These are phyloP conservation scores for Galaxias olidus DNA, from an alignment of 2,797 vertebrate genomes.

Conservation along the genomic window DNA sequence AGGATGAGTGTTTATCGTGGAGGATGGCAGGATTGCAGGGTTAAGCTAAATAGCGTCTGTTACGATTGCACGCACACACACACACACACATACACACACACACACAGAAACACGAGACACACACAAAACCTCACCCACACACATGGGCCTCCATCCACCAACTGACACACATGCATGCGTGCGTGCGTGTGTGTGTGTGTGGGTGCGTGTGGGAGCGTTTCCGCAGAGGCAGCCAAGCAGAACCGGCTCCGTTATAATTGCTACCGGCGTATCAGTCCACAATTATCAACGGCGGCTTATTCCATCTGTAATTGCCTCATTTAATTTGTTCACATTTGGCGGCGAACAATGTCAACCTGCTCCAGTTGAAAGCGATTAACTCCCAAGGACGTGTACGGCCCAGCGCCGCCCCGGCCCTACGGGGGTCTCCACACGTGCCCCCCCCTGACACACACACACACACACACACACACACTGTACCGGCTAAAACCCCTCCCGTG, in stretches of 20 bases:
- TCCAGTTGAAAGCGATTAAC: slow-evolving; percentile 74
- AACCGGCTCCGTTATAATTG: slow-evolving; percentile 76
- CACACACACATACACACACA: background rate
- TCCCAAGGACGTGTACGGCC: slow-evolving; percentile 70
- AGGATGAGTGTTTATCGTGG: slow-evolving; percentile 30
- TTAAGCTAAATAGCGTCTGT: slow-evolving; percentile 21
- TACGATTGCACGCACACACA: background rate
- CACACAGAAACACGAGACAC: background rate
- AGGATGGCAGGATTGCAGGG: slow-evolving; percentile 30
- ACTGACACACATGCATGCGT: background rate
- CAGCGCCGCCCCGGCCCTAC: slow-evolving; percentile 33
- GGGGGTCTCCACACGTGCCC: background rate
- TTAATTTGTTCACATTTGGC: slow-evolving; percentile 84
- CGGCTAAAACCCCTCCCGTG: no score
- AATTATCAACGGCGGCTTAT: slow-evolving; percentile 79
- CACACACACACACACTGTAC: no score
- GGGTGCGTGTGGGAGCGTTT: slow-evolving; percentile 50
- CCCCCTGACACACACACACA: background rate
- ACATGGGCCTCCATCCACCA: background rate
- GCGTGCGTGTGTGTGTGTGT: background rate
- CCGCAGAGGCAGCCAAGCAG: slow-evolving; percentile 59
- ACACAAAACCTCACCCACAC: slow-evolving; percentile 5
- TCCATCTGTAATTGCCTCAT: slow-evolving; percentile 83
- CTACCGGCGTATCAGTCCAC: slow-evolving; percentile 74
- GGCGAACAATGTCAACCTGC: slow-evolving; percentile 76